Evolutionary conservation across 2,797 vertebrate species (phyloP).

Genomic region (Lepus townsendii): DNA sequence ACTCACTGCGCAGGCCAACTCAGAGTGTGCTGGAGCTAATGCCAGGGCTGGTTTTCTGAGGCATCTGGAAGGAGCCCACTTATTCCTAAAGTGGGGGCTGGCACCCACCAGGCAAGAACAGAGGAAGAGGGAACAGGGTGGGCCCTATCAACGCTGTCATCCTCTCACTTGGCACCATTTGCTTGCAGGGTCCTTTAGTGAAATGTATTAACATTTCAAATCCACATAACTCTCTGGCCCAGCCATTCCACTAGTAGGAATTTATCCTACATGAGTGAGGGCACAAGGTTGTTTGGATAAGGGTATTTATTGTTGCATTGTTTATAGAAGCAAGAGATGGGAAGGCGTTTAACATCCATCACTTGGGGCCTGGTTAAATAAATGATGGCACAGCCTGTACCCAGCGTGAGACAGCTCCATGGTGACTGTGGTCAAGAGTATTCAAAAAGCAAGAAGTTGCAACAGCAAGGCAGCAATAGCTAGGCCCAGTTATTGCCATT

Average conservation of each 20-base stretch:
- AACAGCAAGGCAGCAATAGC: not conserved
- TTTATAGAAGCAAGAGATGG: slow-evolving; percentile 62
- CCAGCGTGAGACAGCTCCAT: not conserved
- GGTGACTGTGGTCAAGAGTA: not conserved
- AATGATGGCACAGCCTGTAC: slow-evolving; percentile 13
- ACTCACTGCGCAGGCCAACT: not conserved
- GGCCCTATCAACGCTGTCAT: not conserved
- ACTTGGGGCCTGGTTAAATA: slow-evolving; percentile 44
- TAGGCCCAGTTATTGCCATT: not conserved
- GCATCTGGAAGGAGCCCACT: not conserved
- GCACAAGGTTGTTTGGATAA: slow-evolving; percentile 62
- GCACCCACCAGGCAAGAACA: slow-evolving; percentile 13
- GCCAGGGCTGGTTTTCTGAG: not conserved
- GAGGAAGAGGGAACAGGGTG: not conserved
- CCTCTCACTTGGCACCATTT: not conserved
- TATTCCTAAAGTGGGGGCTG: not conserved
- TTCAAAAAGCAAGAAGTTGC: slow-evolving; percentile 29
- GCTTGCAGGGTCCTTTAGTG: slow-evolving; percentile 4
- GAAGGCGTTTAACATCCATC: slow-evolving; percentile 52
- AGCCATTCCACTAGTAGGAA: slow-evolving; percentile 35
- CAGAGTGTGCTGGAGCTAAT: not conserved
- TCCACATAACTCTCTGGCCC: not conserved
- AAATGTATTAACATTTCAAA: slow-evolving; percentile 66
- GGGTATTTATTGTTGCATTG: slow-evolving; percentile 69
- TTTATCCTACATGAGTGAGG: slow-evolving; percentile 43